Conservation (phyloP, 2,113 vertebrate genomes). For the Sapayoa aenigma region DNA sequence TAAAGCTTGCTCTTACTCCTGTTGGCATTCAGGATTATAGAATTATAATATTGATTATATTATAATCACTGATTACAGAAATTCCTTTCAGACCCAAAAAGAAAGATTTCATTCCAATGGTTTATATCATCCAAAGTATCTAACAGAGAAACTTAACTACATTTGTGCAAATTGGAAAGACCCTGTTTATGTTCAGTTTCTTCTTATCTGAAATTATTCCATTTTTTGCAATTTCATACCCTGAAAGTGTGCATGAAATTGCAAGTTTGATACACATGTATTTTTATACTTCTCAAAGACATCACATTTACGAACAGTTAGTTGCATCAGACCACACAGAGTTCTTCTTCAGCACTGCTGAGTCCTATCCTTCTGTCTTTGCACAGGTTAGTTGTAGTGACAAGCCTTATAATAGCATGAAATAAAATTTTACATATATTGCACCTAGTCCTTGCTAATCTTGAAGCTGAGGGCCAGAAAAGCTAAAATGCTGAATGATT, state of each 20-base stretch:
- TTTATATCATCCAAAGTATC: background rate
- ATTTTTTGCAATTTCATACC: background rate
- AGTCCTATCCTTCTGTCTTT: background rate
- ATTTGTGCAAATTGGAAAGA: background rate
- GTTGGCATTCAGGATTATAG: too few species aligned
- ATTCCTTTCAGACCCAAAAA: background rate
- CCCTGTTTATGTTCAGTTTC: background rate
- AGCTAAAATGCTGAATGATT: background rate
- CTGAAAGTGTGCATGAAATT: background rate
- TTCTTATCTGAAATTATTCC: background rate
- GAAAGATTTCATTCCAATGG: background rate
- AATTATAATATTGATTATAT: too few species aligned
- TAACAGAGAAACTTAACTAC: background rate
- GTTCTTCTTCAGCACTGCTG: background rate
- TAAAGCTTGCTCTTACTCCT: background rate
- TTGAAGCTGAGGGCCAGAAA: background rate
- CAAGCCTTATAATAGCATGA: background rate
- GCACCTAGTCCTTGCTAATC: background rate
- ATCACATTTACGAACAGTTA: background rate
- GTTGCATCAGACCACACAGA: background rate
- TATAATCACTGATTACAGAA: background rate
- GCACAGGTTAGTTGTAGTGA: background rate
- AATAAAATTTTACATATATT: background rate
- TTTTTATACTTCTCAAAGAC: background rate
- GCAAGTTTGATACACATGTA: background rate